Evolutionary conservation across 2,113 vertebrate species (phyloP), one percentile per base, ranked within the genome.

Genomic region (Camelus dromedarius): DNA sequence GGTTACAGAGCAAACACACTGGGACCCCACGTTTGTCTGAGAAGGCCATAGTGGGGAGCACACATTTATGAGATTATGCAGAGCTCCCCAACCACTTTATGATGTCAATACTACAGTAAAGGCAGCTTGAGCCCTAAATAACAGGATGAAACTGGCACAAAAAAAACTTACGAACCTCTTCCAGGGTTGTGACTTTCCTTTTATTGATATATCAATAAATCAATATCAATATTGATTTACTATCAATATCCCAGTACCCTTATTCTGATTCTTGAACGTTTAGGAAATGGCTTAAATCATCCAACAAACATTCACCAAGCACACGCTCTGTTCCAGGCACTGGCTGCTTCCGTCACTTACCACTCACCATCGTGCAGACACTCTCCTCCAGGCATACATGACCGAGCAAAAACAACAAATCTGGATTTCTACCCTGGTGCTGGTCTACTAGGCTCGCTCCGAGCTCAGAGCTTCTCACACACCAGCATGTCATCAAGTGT

Each of bases 71-170:
- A 42, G 42, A 54, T 76, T 70, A 30, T 24, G 15, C 10, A 69
- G 2, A 38, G 4, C 2, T 84, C 0, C 7, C 3, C 3, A 50
- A 15, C 9, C 1, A 73, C 2, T 30, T 1, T 42, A 22, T 87
- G 5, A 80, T 22, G 42, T 3, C 35, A 84, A 0, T 32, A 11
- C 1, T 75, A 32, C 2, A 64, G 1, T 6, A 54, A 86, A 92
- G 19, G 19, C 35, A 58, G 22, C 60, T 15, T 46, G 2, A 91
- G 1, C 0, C 20, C 69, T 60, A 22, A 84, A 91, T 46, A 81
- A 92, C 6, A 58, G 2, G 4, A 70, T 13, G 77, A 88, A 84
- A 10, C 3, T 50, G 15, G 10, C 1, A 42, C 54, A 56, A 56
- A 30, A 64, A 30, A 12, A 26, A 60, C 10, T 42, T 87, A 9